Evolutionary conservation across 1,140 invertebrate species (phyloP).

Genomic region (Pentalonia nigronervosa): DNA sequence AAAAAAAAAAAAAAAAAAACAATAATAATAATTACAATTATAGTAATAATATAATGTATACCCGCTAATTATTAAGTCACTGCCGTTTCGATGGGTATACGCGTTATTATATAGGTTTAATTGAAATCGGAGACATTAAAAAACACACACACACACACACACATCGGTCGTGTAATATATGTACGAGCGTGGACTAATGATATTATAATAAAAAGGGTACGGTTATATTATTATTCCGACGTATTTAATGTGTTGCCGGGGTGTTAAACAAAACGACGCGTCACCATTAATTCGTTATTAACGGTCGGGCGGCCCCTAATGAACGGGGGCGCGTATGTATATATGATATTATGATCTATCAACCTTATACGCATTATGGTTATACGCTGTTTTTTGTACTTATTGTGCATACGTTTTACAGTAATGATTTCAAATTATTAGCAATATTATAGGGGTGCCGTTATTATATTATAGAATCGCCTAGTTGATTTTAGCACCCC

Average conservation of each 20-base stretch:
- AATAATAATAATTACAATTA: constrained; percentile 7
- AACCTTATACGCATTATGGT: not conserved
- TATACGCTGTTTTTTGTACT: not conserved
- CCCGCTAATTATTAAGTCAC: constrained; percentile 56
- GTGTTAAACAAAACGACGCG: constrained; percentile 58
- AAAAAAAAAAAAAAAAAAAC: constrained; percentile 11
- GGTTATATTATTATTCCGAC: not conserved
- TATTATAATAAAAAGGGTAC: constrained; percentile 40
- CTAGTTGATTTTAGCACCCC: no score
- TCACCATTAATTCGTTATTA: constrained; percentile 57
- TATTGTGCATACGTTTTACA: no score
- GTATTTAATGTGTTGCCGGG: constrained; percentile 37
- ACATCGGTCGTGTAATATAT: not conserved
- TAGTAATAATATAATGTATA: not conserved
- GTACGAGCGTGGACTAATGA: not conserved
- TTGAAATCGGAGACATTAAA: constrained; percentile 49
- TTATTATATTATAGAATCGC: no score
- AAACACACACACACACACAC: not conserved
- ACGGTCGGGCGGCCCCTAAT: constrained; percentile 28
- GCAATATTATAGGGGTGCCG: no score
- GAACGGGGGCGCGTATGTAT: not conserved
- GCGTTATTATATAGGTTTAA: constrained; percentile 9
- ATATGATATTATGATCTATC: not conserved
- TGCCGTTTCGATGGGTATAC: not conserved
- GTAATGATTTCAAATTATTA: no score